Conservation (phyloP, 2,888 invertebrate genomes). For the Habrosyne pyritoides region DNA sequence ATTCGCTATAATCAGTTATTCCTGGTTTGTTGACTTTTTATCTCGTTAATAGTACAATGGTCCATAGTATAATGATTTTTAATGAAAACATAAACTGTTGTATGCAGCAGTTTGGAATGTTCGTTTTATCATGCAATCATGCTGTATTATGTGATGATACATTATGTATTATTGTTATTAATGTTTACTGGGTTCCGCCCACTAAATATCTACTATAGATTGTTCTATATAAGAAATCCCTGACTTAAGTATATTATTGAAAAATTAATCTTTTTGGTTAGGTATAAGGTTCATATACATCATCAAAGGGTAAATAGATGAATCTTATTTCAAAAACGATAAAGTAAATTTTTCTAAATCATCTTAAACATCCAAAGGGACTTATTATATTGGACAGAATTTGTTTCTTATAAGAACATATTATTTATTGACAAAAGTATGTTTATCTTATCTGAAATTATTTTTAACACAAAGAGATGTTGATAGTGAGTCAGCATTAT, state of each 20-base stretch:
- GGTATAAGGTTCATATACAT: too few species aligned
- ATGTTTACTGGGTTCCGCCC: background rate
- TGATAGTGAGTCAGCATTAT: too few species aligned
- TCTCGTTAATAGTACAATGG: constrained; percentile 16
- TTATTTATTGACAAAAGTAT: background rate
- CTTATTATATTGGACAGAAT: too few species aligned
- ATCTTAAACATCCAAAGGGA: too few species aligned
- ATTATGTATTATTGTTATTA: background rate
- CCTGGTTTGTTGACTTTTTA: constrained; percentile 54
- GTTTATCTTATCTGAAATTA: background rate
- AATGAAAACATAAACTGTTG: background rate
- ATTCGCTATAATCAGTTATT: constrained; percentile 41
- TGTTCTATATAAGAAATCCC: too few species aligned
- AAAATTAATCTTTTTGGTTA: too few species aligned
- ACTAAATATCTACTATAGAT: background rate
- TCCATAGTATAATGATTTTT: background rate
- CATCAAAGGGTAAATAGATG: too few species aligned
- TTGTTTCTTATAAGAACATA: too few species aligned
- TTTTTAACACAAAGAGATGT: background rate
- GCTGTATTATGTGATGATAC: background rate
- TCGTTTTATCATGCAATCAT: background rate
- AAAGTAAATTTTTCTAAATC: too few species aligned
- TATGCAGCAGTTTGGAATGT: background rate
- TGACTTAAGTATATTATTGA: too few species aligned
- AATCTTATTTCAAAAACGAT: too few species aligned